Evolutionary conservation across 2,113 vertebrate genomes (phyloP).

Genomic region (Garra rufa): DNA sequence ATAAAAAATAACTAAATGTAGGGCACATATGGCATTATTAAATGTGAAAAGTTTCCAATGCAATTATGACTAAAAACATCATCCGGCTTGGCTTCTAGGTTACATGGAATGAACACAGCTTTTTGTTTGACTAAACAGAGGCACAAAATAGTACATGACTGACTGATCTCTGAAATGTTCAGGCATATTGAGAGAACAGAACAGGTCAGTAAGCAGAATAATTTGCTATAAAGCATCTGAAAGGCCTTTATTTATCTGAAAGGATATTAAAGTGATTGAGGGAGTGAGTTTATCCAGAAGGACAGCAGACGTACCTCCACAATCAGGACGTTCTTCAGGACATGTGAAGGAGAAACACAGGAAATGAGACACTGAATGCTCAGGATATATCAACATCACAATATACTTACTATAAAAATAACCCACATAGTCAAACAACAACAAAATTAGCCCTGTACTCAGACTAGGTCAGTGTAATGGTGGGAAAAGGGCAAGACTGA

Average conservation of each 20-base stretch:
- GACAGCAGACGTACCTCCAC: slow-evolving; percentile 86
- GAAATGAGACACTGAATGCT: slow-evolving; percentile 17
- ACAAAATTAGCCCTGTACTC: not conserved
- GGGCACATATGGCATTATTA: not conserved
- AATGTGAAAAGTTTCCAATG: not conserved
- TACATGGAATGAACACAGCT: not conserved
- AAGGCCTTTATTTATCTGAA: slow-evolving; percentile 40
- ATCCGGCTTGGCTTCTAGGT: not conserved
- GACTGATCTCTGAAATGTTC: slow-evolving; percentile 5
- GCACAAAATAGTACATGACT: not conserved
- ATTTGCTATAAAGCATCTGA: slow-evolving; percentile 55
- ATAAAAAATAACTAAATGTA: not conserved
- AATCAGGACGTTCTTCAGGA: slow-evolving; percentile 89
- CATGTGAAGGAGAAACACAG: slow-evolving; percentile 59
- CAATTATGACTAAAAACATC: not conserved
- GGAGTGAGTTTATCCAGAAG: slow-evolving; percentile 18
- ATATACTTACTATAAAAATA: not conserved
- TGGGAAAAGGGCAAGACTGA: not conserved
- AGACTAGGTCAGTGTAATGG: not conserved
- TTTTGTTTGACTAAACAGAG: not conserved
- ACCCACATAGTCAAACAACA: not conserved
- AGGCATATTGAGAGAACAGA: not conserved
- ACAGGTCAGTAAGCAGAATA: not conserved
- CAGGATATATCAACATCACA: slow-evolving; percentile 49
- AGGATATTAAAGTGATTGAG: slow-evolving; percentile 21